phyloP scores from a whole-genome alignment of 2,888 invertebrate genomes.

The Rhimphoctona megacephalus region DNA sequence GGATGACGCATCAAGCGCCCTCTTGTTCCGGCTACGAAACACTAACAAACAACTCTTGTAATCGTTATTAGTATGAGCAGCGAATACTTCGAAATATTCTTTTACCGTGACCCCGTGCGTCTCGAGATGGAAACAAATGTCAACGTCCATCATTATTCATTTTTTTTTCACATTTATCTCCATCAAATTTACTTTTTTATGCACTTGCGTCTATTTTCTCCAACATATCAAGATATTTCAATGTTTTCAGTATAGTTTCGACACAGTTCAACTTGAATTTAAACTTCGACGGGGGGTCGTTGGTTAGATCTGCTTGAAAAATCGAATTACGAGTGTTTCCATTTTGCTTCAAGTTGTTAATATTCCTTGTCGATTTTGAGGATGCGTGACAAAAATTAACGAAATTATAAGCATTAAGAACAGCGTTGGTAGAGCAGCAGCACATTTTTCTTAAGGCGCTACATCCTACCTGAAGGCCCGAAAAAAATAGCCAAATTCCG shows the following conservation, averaged over 20 bases:
- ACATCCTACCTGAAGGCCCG: too few relatives aligned
- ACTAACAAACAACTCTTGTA: not conserved
- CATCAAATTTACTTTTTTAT: not conserved
- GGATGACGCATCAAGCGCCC: slow-evolving; percentile 32
- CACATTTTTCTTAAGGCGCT: too few relatives aligned
- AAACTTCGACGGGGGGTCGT: too few relatives aligned
- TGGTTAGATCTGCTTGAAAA: not conserved
- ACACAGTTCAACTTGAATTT: not conserved
- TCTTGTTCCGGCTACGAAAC: slow-evolving; percentile 10
- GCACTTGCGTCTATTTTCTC: not conserved
- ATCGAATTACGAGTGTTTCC: not conserved
- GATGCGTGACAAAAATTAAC: too few relatives aligned
- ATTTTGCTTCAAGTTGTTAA: too few relatives aligned
- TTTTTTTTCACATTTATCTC: not conserved
- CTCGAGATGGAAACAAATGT: not conserved
- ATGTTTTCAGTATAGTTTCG: not conserved
- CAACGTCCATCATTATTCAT: slow-evolving; percentile 7
- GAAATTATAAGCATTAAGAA: too few relatives aligned
- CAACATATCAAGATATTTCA: not conserved
- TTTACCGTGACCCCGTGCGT: not conserved
- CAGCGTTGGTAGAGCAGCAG: too few relatives aligned
- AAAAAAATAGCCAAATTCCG: too few relatives aligned
- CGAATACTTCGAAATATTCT: not conserved
- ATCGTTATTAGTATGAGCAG: slow-evolving; percentile 18
- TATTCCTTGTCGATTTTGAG: too few relatives aligned